phyloP scores from a whole-genome alignment of 1,140 invertebrate species.

The Zaprionus kolodkinae region DNA sequence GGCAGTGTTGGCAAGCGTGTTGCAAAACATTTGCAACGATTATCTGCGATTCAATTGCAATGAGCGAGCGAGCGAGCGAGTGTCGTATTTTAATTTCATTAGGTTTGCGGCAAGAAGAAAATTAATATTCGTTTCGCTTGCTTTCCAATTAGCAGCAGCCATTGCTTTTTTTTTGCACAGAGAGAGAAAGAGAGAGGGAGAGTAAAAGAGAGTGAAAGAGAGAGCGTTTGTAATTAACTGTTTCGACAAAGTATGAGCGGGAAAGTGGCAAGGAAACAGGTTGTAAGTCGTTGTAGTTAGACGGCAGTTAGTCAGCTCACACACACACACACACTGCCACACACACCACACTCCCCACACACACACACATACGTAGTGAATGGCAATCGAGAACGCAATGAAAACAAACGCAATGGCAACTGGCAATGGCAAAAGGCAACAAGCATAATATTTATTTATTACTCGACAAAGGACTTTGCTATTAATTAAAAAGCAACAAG shows the following conservation, averaged over 20 bases:
- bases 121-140: constrained; percentile 41
- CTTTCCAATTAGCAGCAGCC: constrained; percentile 48
- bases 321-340: not conserved
- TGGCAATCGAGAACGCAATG: constrained; percentile 57
- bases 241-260: not conserved
- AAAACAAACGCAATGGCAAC: constrained; percentile 61
- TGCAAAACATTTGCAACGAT: constrained; percentile 1
- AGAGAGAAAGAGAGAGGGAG: no score
- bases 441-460: constrained; percentile 84
- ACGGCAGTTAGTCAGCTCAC: constrained; percentile 51
- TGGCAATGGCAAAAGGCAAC: constrained; percentile 70
- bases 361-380: constrained; percentile 11
- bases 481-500: constrained; percentile 85
- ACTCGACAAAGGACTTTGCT: constrained; percentile 84
- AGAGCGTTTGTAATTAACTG: constrained; percentile 32
- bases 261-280: constrained; percentile 7
- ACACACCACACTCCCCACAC: not conserved
- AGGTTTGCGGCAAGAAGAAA: constrained; percentile 18
- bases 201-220: no score
- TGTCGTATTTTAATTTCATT: constrained; percentile 29
- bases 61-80: not conserved
- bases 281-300: constrained; percentile 8
- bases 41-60: not conserved
- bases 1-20: not conserved
- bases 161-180: not conserved